phyloP scores from a whole-genome alignment of 2,113 vertebrate genomes.

The Pongo pygmaeus region DNA sequence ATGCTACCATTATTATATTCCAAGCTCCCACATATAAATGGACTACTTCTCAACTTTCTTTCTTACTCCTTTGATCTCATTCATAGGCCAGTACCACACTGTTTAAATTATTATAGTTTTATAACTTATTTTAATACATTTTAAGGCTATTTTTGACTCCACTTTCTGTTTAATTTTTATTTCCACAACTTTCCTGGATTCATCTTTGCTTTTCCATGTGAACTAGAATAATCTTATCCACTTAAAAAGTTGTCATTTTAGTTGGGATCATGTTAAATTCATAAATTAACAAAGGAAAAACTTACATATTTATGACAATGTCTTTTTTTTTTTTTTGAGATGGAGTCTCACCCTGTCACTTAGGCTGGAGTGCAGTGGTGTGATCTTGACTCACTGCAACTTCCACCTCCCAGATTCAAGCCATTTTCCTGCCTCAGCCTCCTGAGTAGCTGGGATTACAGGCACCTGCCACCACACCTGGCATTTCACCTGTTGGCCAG shows the following conservation, averaged over 20 bases:
- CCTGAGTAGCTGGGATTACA: too few relatives aligned
- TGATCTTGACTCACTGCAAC: too few relatives aligned
- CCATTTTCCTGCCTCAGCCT: too few relatives aligned
- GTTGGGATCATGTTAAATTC: background rate
- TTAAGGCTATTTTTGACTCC: background rate
- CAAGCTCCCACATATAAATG: background rate
- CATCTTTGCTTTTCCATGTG: background rate
- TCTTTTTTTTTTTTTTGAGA: too few relatives aligned
- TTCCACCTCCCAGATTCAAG: too few relatives aligned
- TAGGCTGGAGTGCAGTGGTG: too few relatives aligned
- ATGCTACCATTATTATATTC: background rate
- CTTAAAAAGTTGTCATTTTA: background rate
- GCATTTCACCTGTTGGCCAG: too few relatives aligned
- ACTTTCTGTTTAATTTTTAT: constrained; percentile 4
- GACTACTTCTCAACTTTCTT: background rate
- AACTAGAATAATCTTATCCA: background rate
- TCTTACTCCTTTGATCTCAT: background rate
- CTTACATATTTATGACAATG: background rate
- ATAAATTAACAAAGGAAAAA: background rate
- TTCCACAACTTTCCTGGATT: background rate
- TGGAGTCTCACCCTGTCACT: too few relatives aligned
- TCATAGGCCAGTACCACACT: background rate
- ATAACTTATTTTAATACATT: background rate
- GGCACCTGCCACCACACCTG: too few relatives aligned
- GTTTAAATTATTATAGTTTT: constrained; percentile 5